Conservation (phyloP, 2,888 invertebrate species). For the Caenorhabditis doughertyi region DNA sequence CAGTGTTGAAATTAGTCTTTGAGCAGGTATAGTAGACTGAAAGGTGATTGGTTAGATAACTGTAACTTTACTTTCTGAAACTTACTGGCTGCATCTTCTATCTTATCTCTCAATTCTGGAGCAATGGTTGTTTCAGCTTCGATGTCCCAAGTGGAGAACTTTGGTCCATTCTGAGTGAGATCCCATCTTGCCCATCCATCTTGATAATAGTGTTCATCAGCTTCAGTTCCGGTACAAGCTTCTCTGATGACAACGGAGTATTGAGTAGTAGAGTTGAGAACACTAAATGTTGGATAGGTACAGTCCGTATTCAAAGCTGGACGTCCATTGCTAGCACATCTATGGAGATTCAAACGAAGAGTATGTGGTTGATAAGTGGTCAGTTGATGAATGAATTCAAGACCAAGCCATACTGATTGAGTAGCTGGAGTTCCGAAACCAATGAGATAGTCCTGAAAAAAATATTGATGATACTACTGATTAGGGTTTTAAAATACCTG, state of each 20-base stretch:
- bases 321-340: constrained; percentile 67
- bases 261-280: constrained; percentile 59
- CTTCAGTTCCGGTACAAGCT: constrained; percentile 73
- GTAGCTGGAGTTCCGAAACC: constrained; percentile 72
- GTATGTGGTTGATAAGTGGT: constrained; percentile 69
- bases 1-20: constrained; percentile 72
- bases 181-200: constrained; percentile 78
- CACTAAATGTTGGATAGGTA: constrained; percentile 69
- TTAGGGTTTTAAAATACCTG: no score
- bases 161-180: constrained; percentile 69
- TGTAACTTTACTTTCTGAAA: neutral
- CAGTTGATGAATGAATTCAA: constrained; percentile 71
- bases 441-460: constrained; percentile 41
- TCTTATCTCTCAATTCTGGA: constrained; percentile 27
- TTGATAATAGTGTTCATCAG: constrained; percentile 67
- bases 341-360: constrained; percentile 70
- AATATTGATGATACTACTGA: no score
- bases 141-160: constrained; percentile 71
- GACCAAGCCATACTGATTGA: constrained; percentile 71
- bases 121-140: constrained; percentile 49
- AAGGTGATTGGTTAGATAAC: neutral
- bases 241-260: constrained; percentile 71
- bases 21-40: constrained; percentile 67
- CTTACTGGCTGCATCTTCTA: constrained; percentile 36
- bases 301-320: constrained; percentile 68